Percentiles rank a stretch among this genome's conserved stretches.
These are phyloP conservation scores for Parthenolecanium corni DNA, from an alignment of 2,888 invertebrate genomes.

Conservation along the genomic window DNA sequence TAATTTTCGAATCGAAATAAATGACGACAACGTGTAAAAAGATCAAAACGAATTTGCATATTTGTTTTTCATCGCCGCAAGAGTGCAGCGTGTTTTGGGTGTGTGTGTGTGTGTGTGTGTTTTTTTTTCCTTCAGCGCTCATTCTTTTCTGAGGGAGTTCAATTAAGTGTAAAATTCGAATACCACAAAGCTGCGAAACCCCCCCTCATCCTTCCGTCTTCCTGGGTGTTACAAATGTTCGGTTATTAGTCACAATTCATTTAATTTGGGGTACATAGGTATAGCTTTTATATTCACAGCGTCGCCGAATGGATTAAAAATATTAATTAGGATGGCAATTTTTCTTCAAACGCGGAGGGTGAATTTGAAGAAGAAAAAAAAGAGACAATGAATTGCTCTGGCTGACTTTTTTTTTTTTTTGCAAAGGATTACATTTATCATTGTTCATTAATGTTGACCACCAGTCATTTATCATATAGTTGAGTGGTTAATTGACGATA, in stretches of 20 bases:
- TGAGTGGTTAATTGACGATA: too few species aligned
- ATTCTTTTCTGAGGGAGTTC: conserved; percentile 19
- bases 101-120: background rate
- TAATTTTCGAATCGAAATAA: too few species aligned
- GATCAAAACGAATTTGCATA: too few species aligned
- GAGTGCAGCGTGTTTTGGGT: background rate
- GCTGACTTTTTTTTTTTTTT: background rate
- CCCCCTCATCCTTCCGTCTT: background rate
- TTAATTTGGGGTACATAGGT: background rate
- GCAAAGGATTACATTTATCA: background rate
- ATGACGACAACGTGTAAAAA: too few species aligned
- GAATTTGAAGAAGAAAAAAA: conserved; percentile 3
- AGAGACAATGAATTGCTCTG: too few species aligned
- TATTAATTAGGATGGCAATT: background rate
- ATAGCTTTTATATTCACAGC: background rate
- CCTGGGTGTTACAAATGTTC: background rate
- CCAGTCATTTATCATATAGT: background rate
- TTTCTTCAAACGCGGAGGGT: background rate
- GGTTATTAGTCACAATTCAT: conserved; percentile 17
- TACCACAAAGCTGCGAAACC: conserved; percentile 14
- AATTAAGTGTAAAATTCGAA: conserved; percentile 26
- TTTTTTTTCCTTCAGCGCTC: conserved; percentile 5
- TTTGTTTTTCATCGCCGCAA: background rate
- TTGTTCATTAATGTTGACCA: conserved; percentile 12
- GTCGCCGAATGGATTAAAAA: conserved; percentile 6